Conservation (phyloP, 2,888 invertebrate genomes). For the Cremastinae sp. region DNA sequence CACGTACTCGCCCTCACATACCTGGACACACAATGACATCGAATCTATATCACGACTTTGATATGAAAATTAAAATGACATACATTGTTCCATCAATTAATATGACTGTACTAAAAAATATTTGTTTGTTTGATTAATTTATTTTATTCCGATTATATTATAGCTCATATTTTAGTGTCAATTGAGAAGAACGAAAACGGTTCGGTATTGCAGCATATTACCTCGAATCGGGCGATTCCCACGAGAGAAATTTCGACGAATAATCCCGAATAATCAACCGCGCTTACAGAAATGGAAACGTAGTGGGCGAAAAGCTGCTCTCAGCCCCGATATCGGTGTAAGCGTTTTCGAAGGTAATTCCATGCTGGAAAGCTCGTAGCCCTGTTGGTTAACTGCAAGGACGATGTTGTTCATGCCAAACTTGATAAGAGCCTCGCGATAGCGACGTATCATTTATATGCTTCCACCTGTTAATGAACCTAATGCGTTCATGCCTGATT, state of each 20-base stretch:
- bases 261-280: constrained; percentile 44
- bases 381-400: constrained; percentile 6
- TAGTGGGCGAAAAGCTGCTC: constrained; percentile 10
- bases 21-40: too few relatives aligned
- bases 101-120: too few relatives aligned
- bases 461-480: constrained; percentile 16
- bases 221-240: constrained; percentile 17
- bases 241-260: constrained; percentile 13
- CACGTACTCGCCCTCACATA: too few relatives aligned
- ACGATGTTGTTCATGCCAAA: constrained; percentile 16
- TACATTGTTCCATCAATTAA: too few relatives aligned
- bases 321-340: constrained; percentile 13
- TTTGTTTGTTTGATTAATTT: too few relatives aligned
- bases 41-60: too few relatives aligned
- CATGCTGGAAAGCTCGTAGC: constrained; percentile 25
- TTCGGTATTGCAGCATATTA: constrained; percentile 10
- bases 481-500: not conserved
- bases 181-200: not conserved
- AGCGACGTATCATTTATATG: constrained; percentile 2
- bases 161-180: not conserved
- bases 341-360: constrained; percentile 40
- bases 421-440: constrained; percentile 34
- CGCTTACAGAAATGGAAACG: constrained; percentile 52
- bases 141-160: too few relatives aligned
- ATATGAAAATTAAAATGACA: too few relatives aligned